phyloP scores from a whole-genome alignment of 2,888 invertebrate genomes.

The Spialia ferax region DNA sequence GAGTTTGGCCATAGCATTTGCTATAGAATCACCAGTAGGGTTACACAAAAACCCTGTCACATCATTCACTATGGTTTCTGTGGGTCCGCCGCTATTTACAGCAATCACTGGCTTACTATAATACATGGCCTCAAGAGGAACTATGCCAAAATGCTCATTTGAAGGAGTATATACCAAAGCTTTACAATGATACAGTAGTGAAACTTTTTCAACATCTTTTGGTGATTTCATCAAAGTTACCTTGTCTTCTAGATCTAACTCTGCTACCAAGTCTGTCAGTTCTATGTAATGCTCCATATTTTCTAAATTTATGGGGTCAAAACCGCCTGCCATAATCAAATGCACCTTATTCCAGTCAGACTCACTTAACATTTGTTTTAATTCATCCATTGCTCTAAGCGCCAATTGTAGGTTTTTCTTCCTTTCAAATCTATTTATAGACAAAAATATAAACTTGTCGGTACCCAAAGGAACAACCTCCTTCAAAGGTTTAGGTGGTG shows the following conservation, averaged over 20 bases:
- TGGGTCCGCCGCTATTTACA: conserved; percentile 97
- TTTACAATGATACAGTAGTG: conserved; percentile 91
- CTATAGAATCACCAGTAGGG: conserved; percentile 90
- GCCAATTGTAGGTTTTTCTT: conserved; percentile 98
- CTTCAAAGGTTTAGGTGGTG: conserved; percentile 79
- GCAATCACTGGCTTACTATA: conserved; percentile 97
- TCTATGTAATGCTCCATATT: conserved; percentile 95
- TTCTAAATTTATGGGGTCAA: conserved; percentile 95
- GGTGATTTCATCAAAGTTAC: conserved; percentile 96
- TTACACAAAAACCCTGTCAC: conserved; percentile 94
- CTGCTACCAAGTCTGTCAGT: conserved; percentile 88
- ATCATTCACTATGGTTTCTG: conserved; percentile 94
- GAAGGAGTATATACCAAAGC: conserved; percentile 98
- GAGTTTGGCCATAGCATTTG: conserved; percentile 91
- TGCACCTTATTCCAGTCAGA: conserved; percentile 90
- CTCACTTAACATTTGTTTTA: conserved; percentile 83
- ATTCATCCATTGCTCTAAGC: conserved; percentile 91
- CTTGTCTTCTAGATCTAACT: conserved; percentile 89
- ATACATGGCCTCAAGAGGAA: conserved; percentile 99
- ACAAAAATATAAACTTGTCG: conserved; percentile 92
- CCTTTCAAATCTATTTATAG: conserved; percentile 98
- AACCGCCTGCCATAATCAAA: conserved; percentile 98
- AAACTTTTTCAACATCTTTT: conserved; percentile 93
- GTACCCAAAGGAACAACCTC: conserved; percentile 82
- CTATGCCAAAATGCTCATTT: conserved; percentile 99